phyloP scores from a whole-genome alignment of 2,797 vertebrate species.

The Peromyscus attwateri region DNA sequence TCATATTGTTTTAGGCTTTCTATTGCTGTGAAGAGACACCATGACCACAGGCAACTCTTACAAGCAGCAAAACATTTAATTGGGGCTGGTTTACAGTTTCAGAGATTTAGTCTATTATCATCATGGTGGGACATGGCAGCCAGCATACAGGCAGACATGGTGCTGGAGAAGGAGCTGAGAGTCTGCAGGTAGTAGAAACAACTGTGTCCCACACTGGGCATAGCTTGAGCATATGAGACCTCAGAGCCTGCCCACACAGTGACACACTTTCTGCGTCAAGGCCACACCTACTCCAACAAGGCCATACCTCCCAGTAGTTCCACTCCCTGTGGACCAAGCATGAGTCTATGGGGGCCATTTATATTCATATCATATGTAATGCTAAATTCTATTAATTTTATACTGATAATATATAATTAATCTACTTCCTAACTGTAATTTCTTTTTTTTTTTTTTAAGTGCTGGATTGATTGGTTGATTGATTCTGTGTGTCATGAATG shows the following conservation, averaged over 20 bases:
- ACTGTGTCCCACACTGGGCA: neutral
- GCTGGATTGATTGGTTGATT: neutral
- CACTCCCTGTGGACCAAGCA: neutral
- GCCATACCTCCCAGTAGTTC: neutral
- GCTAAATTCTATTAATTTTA: constrained; percentile 22
- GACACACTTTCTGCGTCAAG: neutral
- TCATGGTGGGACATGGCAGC: neutral
- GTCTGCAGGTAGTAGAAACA: neutral
- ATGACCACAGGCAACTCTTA: neutral
- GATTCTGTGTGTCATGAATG: neutral
- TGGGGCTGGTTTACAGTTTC: neutral
- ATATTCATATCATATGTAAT: neutral
- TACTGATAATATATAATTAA: neutral
- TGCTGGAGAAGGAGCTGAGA: neutral
- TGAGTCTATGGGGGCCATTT: neutral
- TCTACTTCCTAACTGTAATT: neutral
- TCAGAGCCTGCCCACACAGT: neutral
- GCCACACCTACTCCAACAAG: too few relatives aligned
- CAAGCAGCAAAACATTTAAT: neutral
- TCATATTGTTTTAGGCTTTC: neutral
- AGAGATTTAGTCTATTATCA: neutral
- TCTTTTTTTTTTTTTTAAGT: neutral
- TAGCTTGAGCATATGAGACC: neutral
- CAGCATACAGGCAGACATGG: neutral
- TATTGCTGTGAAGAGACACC: neutral